These are phyloP conservation scores for Eupithecia pulchellata DNA, from an alignment of 2,888 invertebrate genomes.

Conservation along the genomic window DNA sequence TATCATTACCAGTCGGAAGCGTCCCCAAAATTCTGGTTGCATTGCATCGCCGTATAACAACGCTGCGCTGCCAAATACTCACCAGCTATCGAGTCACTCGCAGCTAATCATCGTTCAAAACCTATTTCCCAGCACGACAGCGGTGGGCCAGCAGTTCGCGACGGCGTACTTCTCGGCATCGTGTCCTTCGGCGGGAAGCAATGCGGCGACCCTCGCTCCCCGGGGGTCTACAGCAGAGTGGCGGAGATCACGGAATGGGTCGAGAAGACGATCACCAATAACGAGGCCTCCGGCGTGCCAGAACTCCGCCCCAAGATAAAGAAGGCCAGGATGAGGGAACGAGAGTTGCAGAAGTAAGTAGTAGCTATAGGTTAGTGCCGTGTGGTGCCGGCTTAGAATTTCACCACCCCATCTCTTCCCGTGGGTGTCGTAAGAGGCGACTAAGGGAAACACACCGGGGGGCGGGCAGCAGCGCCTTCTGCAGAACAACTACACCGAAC, in stretches of 20 bases:
- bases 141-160: slow-evolving; percentile 76
- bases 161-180: slow-evolving; percentile 73
- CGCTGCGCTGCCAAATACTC: neutral
- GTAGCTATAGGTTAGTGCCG: too few relatives aligned
- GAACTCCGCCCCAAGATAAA: slow-evolving; percentile 69
- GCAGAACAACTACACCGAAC: too few relatives aligned
- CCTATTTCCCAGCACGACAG: slow-evolving; percentile 69
- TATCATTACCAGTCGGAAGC: neutral
- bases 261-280: slow-evolving; percentile 62
- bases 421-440: too few relatives aligned
- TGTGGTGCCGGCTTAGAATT: too few relatives aligned
- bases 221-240: slow-evolving; percentile 76
- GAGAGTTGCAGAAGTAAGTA: slow-evolving; percentile 69
- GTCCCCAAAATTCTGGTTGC: neutral
- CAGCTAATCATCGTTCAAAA: too few relatives aligned
- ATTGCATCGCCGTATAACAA: neutral
- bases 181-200: slow-evolving; percentile 79
- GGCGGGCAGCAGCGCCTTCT: too few relatives aligned
- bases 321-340: slow-evolving; percentile 68
- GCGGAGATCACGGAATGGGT: slow-evolving; percentile 74
- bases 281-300: slow-evolving; percentile 64
- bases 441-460: too few relatives aligned
- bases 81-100: neutral
- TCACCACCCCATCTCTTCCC: too few relatives aligned
- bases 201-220: slow-evolving; percentile 79